Conservation (phyloP, 2,797 vertebrate species). For the Pseudomugil tenellus region DNA sequence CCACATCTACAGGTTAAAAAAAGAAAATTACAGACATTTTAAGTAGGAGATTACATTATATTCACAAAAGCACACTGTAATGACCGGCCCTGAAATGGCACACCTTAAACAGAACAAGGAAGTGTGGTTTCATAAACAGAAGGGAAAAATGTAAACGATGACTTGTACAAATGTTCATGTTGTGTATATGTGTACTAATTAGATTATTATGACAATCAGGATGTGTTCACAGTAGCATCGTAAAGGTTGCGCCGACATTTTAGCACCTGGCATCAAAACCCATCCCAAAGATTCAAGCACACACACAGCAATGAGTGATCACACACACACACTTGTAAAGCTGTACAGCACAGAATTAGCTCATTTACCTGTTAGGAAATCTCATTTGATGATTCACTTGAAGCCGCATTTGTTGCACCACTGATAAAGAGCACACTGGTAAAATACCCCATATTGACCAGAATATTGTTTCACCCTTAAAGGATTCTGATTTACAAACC, state of each 20-base stretch:
- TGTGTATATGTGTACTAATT: constrained; percentile 37
- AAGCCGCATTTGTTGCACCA: constrained; percentile 42
- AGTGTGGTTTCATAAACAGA: constrained; percentile 31
- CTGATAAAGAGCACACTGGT: constrained; percentile 36
- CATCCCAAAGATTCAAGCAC: constrained; percentile 61
- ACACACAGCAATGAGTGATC: constrained; percentile 24
- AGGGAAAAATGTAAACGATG: constrained; percentile 30
- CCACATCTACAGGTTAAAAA: constrained; percentile 6
- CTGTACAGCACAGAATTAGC: constrained; percentile 53
- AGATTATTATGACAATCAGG: constrained; percentile 78
- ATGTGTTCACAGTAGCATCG: constrained; percentile 61
- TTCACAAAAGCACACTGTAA: constrained; percentile 46
- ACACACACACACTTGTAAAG: constrained; percentile 41
- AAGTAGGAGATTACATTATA: constrained; percentile 2
- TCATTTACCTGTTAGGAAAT: constrained; percentile 19
- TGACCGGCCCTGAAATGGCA: constrained; percentile 35
- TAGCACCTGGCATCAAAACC: constrained; percentile 42
- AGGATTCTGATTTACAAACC: constrained; percentile 20
- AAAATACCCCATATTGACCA: constrained; percentile 21
- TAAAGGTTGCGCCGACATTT: constrained; percentile 34
- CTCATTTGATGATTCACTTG: constrained; percentile 17
- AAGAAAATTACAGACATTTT: not conserved
- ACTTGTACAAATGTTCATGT: constrained; percentile 48
- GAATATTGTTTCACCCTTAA: constrained; percentile 22
- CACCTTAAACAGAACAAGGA: constrained; percentile 35